These are phyloP conservation scores for Hormiphora californensis DNA, from an alignment of 37 sponge, comb jelly and placozoan species.

Conservation along the genomic window DNA sequence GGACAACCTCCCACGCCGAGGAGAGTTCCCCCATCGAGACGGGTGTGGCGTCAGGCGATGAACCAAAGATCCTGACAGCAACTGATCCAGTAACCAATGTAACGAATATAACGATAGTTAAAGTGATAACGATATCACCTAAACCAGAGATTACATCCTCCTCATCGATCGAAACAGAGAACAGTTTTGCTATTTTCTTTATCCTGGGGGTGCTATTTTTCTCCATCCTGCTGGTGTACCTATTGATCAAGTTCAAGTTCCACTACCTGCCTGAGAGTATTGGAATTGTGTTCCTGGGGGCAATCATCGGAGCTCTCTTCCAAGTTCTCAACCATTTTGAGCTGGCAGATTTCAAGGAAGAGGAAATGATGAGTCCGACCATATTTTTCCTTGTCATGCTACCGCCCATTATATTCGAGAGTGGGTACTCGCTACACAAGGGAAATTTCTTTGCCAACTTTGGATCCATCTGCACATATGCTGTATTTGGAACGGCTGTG, in stretches of 20 bases:
- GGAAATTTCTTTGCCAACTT: conserved; percentile 93
- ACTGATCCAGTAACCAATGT: too few species aligned
- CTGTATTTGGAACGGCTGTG: conserved; percentile 82
- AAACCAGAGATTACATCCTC: too few species aligned
- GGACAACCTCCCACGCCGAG: too few species aligned
- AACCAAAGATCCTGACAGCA: too few species aligned
- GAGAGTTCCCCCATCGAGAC: too few species aligned
- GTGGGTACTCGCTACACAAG: conserved; percentile 94
- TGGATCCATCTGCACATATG: conserved; percentile 86
- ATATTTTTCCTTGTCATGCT: conserved; percentile 84
- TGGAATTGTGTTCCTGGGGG: conserved; percentile 76
- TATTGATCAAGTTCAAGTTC: conserved; percentile 70
- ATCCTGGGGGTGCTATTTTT: conserved; percentile 58
- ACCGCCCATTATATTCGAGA: conserved; percentile 96
- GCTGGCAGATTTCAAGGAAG: conserved; percentile 31
- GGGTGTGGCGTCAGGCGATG: too few species aligned
- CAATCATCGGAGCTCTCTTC: background rate
- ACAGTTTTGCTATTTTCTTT: conserved; percentile 56
- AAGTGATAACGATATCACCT: too few species aligned
- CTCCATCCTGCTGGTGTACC: conserved; percentile 65
- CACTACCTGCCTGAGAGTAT: conserved; percentile 89
- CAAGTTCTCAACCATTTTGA: background rate
- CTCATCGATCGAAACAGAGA: conserved; percentile 51
- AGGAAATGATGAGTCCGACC: conserved; percentile 65
- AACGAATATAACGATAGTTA: too few species aligned